Conservation (phyloP, 2,797 vertebrate genomes). For the Pangasius larnaudii region DNA sequence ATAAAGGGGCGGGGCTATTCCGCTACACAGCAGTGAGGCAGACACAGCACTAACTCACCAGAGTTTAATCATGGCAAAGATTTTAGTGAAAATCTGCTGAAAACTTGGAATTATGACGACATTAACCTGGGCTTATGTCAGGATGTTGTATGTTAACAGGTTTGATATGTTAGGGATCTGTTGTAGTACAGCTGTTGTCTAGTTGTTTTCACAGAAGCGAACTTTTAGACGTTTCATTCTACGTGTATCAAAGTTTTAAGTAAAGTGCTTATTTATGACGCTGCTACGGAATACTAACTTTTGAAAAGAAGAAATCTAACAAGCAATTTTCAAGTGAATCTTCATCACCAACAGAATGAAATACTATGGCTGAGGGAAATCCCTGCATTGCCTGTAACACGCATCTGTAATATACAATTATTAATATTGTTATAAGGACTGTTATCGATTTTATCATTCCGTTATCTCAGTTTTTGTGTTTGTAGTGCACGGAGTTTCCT, state of each 20-base stretch:
- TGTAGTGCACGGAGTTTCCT: conserved; percentile 44
- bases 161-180: neutral
- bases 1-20: conserved; percentile 89
- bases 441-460: neutral
- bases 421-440: neutral
- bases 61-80: conserved; percentile 78
- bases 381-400: neutral
- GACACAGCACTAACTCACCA: conserved; percentile 13
- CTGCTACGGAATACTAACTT: neutral
- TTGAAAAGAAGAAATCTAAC: neutral
- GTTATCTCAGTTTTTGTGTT: conserved; percentile 20
- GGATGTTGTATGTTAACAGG: neutral
- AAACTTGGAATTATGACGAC: conserved; percentile 2
- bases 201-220: neutral
- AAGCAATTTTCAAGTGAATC: neutral
- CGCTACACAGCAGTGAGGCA: conserved; percentile 38
- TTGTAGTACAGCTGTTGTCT: neutral
- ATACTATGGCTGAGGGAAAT: neutral
- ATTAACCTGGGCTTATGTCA: neutral
- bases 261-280: neutral
- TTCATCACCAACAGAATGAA: neutral
- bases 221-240: neutral
- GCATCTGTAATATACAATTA: neutral
- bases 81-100: conserved; percentile 73
- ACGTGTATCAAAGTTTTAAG: neutral